A percentile compares a stretch with the other conserved stretches of the same genome.
These are phyloP conservation scores for Pemphigus obesinymphae DNA, from an alignment of 1,140 invertebrate genomes.

Conservation along the genomic window DNA sequence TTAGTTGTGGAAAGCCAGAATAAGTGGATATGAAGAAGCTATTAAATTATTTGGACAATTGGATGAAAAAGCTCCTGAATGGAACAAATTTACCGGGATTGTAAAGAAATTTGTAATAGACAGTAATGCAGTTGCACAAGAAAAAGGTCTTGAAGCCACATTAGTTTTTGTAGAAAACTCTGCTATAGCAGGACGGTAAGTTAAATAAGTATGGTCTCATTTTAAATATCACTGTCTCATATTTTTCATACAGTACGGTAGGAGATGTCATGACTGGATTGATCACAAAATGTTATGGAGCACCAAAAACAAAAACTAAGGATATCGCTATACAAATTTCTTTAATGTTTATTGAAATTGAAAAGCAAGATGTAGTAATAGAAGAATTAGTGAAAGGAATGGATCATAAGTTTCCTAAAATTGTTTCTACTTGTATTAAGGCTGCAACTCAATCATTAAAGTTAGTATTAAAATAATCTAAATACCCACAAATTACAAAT, in stretches of 20 bases:
- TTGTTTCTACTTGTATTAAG: conserved; percentile 78
- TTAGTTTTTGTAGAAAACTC: conserved; percentile 87
- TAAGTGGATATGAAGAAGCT: conserved; percentile 90
- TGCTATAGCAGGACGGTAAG: conserved; percentile 68
- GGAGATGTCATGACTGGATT: conserved; percentile 85
- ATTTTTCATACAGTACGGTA: conserved; percentile 63
- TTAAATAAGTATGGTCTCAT: conserved; percentile 43
- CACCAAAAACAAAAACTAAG: conserved; percentile 85
- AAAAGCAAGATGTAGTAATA: conserved; percentile 84
- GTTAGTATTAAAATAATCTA: conserved; percentile 50
- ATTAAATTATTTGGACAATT: conserved; percentile 79
- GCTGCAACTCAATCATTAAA: conserved; percentile 69
- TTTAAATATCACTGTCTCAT: not conserved
- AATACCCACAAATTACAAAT: not conserved
- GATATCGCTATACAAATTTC: conserved; percentile 83
- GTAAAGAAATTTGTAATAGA: conserved; percentile 94
- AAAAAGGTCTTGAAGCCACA: conserved; percentile 90
- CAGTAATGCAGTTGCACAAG: conserved; percentile 90
- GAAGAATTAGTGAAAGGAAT: conserved; percentile 91
- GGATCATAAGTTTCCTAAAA: conserved; percentile 94
- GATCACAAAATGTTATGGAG: conserved; percentile 86
- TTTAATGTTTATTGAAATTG: conserved; percentile 92
- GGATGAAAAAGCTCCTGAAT: conserved; percentile 90
- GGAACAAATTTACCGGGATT: conserved; percentile 83
- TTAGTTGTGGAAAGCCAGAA: conserved; percentile 85